Percentiles rank a stretch among this genome's conserved stretches.
Evolutionary conservation across 2,888 invertebrate genomes (phyloP).

Genomic region (Auanema sp.): DNA sequence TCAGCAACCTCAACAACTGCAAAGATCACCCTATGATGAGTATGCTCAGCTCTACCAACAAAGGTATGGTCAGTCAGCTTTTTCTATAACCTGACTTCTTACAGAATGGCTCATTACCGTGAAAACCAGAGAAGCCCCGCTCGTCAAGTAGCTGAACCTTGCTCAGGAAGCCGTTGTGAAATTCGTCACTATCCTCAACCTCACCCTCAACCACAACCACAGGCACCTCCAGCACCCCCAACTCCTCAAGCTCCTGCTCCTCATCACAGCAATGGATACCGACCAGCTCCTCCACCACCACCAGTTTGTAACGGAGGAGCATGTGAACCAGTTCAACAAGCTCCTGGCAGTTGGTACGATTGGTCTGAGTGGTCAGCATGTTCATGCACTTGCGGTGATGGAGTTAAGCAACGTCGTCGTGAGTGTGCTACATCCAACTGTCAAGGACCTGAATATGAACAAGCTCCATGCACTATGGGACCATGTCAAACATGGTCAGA

Average conservation of each 20-base stretch:
- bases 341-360: conserved; percentile 43
- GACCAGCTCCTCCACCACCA: conserved; percentile 52
- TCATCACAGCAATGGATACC: conserved; percentile 32
- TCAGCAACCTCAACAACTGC: conserved; percentile 19
- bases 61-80: conserved; percentile 18
- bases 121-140: conserved; percentile 54
- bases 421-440: conserved; percentile 50
- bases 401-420: conserved; percentile 46
- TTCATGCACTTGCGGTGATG: conserved; percentile 53
- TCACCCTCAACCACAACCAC: conserved; percentile 2
- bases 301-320: conserved; percentile 51
- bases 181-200: conserved; percentile 10
- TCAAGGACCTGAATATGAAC: conserved; percentile 47
- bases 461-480: conserved; percentile 46
- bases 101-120: conserved; percentile 40
- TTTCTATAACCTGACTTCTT: neutral
- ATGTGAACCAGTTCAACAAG: conserved; percentile 25
- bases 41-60: conserved; percentile 44
- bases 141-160: conserved; percentile 46
- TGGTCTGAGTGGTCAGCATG: conserved; percentile 56
- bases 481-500: conserved; percentile 56
- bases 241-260: conserved; percentile 28
- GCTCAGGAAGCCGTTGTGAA: conserved; percentile 45
- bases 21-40: conserved; percentile 32
- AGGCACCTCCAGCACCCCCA: conserved; percentile 26